Base-by-base conservation (phyloP, 2,113 vertebrate species). In the Paracanthobrama guichenoti region DNA sequence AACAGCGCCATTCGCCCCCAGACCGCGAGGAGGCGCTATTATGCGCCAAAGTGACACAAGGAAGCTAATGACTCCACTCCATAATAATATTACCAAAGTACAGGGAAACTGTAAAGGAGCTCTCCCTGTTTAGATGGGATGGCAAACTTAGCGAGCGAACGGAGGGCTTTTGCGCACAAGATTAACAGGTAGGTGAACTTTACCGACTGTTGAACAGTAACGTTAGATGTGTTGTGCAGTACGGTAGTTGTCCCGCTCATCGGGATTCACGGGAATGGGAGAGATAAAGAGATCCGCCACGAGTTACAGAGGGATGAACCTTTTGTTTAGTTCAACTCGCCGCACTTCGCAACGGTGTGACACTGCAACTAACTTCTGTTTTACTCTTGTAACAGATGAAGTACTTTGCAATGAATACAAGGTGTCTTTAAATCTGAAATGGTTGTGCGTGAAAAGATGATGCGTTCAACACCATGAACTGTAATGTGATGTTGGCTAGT, bases 161-260 rank as follows among this genome's bases (percentile, higher is more conserved):
- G 96, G 92, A 95, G 96, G 91, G 96, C 96, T 86, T 97, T 97
- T 89, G 96, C 96, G 84, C 96, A 96, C 89, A 96, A 96, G 91
- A 97, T 96, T 89, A 97, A 96, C 94, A 95, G 96, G 96, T 97
- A 31, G 3, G 87, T 71, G 13, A 14, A 77, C 60, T 71, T 71
- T 6, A n/a, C 3, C 46, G 26, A 35, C 16, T 24, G 26, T n/a
- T 24, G 6, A n/a, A 26, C 20, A 0, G 22, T 11, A 18, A 31
- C 31, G 31, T 31, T 0, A 4, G 28, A 53, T 2, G 66, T 10
- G 64, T 72, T 9, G 66, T 53, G 44, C 20, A 2, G 4, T 55
- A 39, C 39, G 6, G 1, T 7, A 16, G 46, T 55, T 26, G 42
- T 50, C 53, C 11, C 75, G 53, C 75, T 16, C 48, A 11, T 76